Evolutionary conservation across 2,113 vertebrate species (phyloP), one percentile per base, ranked within the genome.

Genomic region (Oncorhynchus nerka): DNA sequence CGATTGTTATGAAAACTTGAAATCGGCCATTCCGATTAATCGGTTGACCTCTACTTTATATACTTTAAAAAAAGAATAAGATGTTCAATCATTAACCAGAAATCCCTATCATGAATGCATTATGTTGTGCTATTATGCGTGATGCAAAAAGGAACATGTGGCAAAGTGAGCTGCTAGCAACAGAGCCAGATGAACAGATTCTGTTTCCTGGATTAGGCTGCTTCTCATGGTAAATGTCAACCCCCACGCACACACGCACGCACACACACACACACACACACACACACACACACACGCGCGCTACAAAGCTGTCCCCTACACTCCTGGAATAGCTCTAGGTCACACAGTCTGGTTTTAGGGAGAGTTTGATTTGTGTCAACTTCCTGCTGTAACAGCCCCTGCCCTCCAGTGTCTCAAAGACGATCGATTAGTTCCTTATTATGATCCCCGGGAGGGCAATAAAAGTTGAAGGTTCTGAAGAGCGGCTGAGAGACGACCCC

Each of bases 381-480:
- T 89, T 91, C 88, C 90, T 89, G 74, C 81, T 88, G 89, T 84
- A 91, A 84, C 81, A 67, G 78, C 81, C 77, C 78, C 77, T 81
- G 9, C 59, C 64, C 55, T 68, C 78, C 82, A 24, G 62, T 75
- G 48, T 85, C 85, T 90, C 77, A 86, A 89, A 90, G 88, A 86
- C 90, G 87, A 90, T 92, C 91, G 92, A 93, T 93, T 91, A 89
- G 87, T 83, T 89, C 83, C 84, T 91, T 90, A 91, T 91, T 90
- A 92, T 91, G 88, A 91, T 90, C 90, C 89, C 84, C 82, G 81
- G 83, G 89, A 89, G 86, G 80, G 75, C 85, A 85, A 89, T 92
- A 90, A 89, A 90, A 89, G 68, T 84, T 81, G 74, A 78, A 80
- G 83, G 83, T 85, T 87, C 90, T 84, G 86, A 88, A 89, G 85